phyloP scores from a whole-genome alignment of 2,113 vertebrate genomes.

The Oxygymnocypris stewartii region DNA sequence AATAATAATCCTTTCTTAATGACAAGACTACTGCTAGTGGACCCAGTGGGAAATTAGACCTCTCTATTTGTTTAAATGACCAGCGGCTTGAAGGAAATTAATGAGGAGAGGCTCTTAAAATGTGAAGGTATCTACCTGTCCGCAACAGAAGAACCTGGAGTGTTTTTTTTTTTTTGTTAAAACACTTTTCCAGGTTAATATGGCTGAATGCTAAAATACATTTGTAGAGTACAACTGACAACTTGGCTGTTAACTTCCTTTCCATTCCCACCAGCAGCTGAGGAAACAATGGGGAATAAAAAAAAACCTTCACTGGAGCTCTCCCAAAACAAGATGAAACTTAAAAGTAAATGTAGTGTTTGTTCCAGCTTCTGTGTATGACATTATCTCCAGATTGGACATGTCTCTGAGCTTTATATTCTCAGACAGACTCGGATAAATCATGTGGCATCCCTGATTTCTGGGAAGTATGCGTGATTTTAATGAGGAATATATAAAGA shows the following conservation, averaged over 20 bases:
- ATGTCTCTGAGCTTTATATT: conserved; percentile 9
- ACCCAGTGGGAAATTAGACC: conserved; percentile 16
- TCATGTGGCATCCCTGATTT: not conserved
- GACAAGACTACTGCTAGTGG: conserved; percentile 55
- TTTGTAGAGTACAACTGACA: conserved; percentile 14
- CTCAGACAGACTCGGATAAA: conserved; percentile 1
- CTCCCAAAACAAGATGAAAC: conserved; percentile 14
- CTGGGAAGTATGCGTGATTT: conserved; percentile 12
- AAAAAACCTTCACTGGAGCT: not conserved
- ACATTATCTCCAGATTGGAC: conserved; percentile 15
- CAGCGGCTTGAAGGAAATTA: conserved; percentile 61
- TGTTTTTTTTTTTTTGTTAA: not conserved
- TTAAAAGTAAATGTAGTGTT: conserved; percentile 21
- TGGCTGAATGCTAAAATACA: not conserved
- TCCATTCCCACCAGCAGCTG: not conserved
- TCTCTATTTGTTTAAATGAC: conserved; percentile 52
- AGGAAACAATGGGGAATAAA: conserved; percentile 24
- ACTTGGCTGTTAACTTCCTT: conserved; percentile 24
- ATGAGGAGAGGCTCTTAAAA: conserved; percentile 58
- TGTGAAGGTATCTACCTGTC: conserved; percentile 55
- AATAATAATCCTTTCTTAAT: conserved; percentile 57
- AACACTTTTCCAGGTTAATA: not conserved
- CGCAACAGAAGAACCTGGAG: conserved; percentile 42
- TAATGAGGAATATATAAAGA: conserved; percentile 9
- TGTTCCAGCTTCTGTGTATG: not conserved